phyloP scores from a whole-genome alignment of 2,797 vertebrate species.

The Fratercula arctica region DNA sequence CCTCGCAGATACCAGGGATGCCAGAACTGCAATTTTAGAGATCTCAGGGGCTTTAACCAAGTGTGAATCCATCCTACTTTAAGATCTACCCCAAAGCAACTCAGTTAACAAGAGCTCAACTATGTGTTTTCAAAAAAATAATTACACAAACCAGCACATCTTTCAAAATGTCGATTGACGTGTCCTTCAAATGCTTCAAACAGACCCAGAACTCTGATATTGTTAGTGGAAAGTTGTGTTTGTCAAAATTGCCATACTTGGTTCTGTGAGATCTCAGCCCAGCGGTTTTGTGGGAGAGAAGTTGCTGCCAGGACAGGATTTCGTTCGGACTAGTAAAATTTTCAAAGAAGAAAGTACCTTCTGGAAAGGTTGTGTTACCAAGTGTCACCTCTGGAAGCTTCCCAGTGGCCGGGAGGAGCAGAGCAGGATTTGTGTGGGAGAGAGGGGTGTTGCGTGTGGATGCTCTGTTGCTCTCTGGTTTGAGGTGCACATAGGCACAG shows the following conservation, averaged over 20 bases:
- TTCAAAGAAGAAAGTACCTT: background rate
- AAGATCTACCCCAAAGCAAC: rapidly evolving
- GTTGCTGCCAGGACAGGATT: background rate
- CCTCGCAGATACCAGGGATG: rapidly evolving
- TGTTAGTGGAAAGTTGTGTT: background rate
- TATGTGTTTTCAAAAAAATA: background rate
- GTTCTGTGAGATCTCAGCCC: background rate
- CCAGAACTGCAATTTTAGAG: background rate
- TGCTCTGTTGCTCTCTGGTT: background rate
- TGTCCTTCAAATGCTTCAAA: background rate
- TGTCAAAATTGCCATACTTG: rapidly evolving
- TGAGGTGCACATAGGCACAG: background rate
- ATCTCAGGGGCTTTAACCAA: background rate
- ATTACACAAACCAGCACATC: background rate
- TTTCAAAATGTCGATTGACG: background rate
- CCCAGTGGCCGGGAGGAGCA: background rate
- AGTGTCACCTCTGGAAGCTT: background rate
- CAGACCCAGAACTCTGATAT: background rate
- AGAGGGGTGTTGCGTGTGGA: rapidly evolving
- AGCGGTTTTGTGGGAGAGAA: background rate
- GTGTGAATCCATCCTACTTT: background rate
- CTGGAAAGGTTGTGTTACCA: background rate
- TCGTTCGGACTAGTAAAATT: background rate
- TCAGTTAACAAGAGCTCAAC: background rate
- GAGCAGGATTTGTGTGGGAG: background rate